Evolutionary conservation across 1,140 invertebrate species (phyloP).

Genomic region (Gryon sp.): DNA sequence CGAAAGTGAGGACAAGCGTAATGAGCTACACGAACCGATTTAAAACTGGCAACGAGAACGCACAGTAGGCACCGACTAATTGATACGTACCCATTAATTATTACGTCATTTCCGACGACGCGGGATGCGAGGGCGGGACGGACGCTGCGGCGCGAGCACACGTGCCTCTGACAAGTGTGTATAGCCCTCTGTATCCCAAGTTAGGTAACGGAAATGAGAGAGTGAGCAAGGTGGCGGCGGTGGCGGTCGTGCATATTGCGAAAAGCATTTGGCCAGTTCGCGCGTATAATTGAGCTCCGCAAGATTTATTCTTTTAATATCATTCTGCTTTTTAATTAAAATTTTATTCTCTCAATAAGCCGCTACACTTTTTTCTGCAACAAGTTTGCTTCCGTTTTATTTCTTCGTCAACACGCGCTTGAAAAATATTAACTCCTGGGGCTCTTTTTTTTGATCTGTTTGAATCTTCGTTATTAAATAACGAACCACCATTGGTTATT

Average conservation of each 20-base stretch:
- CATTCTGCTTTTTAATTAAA: constrained; percentile 59
- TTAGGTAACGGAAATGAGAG: constrained; percentile 49
- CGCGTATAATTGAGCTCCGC: constrained; percentile 55
- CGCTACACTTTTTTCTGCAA: constrained; percentile 19
- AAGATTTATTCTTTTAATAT: constrained; percentile 67
- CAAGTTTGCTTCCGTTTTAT: constrained; percentile 16
- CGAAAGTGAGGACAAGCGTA: constrained; percentile 50
- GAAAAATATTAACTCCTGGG: constrained; percentile 10
- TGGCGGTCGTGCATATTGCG: constrained; percentile 34
- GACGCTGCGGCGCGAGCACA: constrained; percentile 66
- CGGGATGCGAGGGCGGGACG: constrained; percentile 60
- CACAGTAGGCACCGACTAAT: constrained; percentile 72
- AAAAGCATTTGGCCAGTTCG: constrained; percentile 31
- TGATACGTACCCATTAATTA: constrained; percentile 79
- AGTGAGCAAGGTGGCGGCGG: constrained; percentile 34
- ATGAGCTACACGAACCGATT: constrained; percentile 70
- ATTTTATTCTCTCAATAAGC: constrained; percentile 51
- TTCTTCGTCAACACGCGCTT: constrained; percentile 23
- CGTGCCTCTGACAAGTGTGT: constrained; percentile 75
- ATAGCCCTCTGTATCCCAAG: constrained; percentile 49
- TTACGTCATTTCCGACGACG: constrained; percentile 77
- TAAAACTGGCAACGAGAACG: constrained; percentile 71
- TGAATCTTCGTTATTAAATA: constrained; percentile 28
- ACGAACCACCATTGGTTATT: no score
- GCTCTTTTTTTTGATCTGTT: constrained; percentile 23